Evolutionary conservation across 2,113 vertebrate species (phyloP).

Genomic region (Hippolais icterina): DNA sequence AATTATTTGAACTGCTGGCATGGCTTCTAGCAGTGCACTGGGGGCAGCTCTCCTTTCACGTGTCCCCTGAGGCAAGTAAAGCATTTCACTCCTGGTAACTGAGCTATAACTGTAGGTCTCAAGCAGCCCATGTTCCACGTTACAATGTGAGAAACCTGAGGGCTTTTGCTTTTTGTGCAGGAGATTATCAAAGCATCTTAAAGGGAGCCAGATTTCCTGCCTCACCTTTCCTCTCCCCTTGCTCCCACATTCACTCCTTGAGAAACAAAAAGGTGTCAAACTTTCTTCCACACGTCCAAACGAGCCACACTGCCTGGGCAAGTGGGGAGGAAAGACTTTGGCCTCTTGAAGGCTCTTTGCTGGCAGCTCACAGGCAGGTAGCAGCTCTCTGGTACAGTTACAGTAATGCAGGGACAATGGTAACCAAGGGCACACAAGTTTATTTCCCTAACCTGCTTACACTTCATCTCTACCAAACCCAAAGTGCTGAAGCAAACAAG

Average conservation of each 20-base stretch:
- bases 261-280: constrained; percentile 36
- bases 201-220: constrained; percentile 19
- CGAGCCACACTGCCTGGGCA: neutral
- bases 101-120: constrained; percentile 15
- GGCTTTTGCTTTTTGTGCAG: constrained; percentile 42
- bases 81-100: constrained; percentile 50
- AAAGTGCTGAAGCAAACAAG: neutral
- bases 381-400: neutral
- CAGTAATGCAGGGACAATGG: neutral
- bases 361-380: neutral
- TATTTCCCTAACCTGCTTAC: neutral
- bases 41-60: constrained; percentile 20
- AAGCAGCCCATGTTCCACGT: neutral
- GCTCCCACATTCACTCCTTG: neutral
- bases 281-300: neutral
- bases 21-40: neutral
- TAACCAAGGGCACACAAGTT: neutral
- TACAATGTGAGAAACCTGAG: constrained; percentile 24
- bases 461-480: neutral
- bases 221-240: neutral
- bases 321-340: neutral
- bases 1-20: constrained; percentile 34
- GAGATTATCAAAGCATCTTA: constrained; percentile 39
- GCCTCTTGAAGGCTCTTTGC: neutral
- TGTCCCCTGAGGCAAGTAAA: constrained; percentile 29